A percentile compares a stretch with the other conserved stretches of the same genome.
These are phyloP conservation scores for Julus scandinavius DNA, from an alignment of 2,888 invertebrate genomes.

Conservation along the genomic window DNA sequence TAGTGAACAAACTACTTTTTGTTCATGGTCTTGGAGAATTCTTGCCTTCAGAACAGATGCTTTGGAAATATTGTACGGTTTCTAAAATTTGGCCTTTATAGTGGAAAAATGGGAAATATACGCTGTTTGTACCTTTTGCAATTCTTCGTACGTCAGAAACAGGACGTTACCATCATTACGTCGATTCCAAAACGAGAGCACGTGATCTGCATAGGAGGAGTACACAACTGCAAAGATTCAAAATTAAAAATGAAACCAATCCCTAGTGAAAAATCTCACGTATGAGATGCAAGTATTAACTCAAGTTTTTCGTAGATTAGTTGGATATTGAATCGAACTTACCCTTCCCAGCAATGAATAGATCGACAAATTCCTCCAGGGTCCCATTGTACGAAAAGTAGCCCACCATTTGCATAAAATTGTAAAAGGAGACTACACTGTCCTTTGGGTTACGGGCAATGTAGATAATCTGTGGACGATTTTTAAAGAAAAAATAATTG, in stretches of 20 bases:
- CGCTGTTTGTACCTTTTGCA: constrained; percentile 71
- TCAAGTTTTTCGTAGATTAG: too few relatives aligned
- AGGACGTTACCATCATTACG: constrained; percentile 76
- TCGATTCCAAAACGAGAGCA: constrained; percentile 79
- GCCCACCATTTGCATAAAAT: constrained; percentile 48
- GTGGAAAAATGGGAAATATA: neutral
- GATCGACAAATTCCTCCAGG: neutral
- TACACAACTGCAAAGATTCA: constrained; percentile 71
- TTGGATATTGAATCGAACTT: neutral
- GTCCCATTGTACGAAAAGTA: constrained; percentile 43
- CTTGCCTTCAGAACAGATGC: neutral
- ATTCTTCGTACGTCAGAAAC: constrained; percentile 84
- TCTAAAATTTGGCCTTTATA: too few relatives aligned
- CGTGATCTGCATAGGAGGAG: constrained; percentile 82
- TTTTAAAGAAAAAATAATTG: neutral
- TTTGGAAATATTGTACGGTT: too few relatives aligned
- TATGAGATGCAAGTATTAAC: too few relatives aligned
- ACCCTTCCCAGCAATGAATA: constrained; percentile 11
- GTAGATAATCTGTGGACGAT: constrained; percentile 76
- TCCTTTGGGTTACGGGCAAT: constrained; percentile 72
- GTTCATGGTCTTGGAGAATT: too few relatives aligned
- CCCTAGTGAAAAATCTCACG: too few relatives aligned
- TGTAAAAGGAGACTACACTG: constrained; percentile 31
- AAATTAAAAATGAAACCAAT: neutral
- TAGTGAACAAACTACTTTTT: too few relatives aligned